These are phyloP conservation scores for Caracal caracal DNA, from an alignment of 2,113 vertebrate genomes.

Conservation along the genomic window DNA sequence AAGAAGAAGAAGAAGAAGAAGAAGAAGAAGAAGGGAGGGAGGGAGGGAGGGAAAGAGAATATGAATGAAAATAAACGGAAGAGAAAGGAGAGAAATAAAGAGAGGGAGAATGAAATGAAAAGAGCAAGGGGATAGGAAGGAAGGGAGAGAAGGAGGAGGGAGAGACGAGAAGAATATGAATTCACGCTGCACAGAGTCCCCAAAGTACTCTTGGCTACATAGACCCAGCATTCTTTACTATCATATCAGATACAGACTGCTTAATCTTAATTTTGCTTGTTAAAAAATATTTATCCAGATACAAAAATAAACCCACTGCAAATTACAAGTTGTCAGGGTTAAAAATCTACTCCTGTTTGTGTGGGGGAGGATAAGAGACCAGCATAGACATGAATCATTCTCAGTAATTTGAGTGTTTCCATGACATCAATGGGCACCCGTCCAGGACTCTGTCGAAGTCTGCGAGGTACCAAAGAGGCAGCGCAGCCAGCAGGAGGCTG, in stretches of 20 bases:
- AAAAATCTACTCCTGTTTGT: conserved; percentile 90
- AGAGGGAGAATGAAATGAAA: background rate
- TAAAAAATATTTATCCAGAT: conserved; percentile 90
- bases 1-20: background rate
- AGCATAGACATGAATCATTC: conserved; percentile 97
- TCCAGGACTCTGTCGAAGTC: conserved; percentile 94
- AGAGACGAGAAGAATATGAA: background rate
- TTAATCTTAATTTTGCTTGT: conserved; percentile 86
- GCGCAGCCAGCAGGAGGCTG: conserved; percentile 87
- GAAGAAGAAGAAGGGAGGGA: background rate
- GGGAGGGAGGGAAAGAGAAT: background rate
- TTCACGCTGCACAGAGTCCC: background rate
- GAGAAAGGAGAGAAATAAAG: background rate
- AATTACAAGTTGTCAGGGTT: conserved; percentile 93
- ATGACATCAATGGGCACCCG: conserved; percentile 97
- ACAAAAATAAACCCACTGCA: conserved; percentile 87
- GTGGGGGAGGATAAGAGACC: conserved; percentile 90
- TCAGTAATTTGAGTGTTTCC: conserved; percentile 98
- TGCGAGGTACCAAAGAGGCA: conserved; percentile 90
- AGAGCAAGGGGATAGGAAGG: background rate
- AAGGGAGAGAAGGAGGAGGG: background rate
- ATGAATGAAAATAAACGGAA: background rate
- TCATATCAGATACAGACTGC: conserved; percentile 84
- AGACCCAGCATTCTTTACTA: conserved; percentile 70
- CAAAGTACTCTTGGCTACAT: conserved; percentile 7